Base-by-base conservation (phyloP, 2,113 vertebrate species). In the Neolamprologus falcicula region DNA sequence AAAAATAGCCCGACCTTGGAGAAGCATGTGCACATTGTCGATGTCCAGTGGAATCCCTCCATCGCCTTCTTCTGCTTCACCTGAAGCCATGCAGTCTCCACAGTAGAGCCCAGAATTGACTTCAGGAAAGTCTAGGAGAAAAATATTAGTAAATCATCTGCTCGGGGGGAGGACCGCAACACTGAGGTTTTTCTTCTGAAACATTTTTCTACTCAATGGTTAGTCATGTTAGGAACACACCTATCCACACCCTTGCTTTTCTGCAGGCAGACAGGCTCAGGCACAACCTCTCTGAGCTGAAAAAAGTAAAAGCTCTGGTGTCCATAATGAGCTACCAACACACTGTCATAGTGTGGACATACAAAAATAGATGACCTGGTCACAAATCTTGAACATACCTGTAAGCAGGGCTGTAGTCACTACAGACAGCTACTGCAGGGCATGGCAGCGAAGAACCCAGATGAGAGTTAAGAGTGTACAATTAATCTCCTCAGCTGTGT, bases 1-100 rank as follows among this genome's bases (percentile, higher is more conserved):
- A 88, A 71, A 76, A 92, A 88, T 83, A 90, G 78, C 82, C 96
- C 90, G 82, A 96, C 96, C 96, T 94, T 96, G 96, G 19, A 96
- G 93, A 11, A 96, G 93, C 89, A 93, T 89, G 83, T 96, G 94
- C 63, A 96, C 85, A 21, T 96, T 89, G 84, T 96, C 94, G 4
- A 96, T 96, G 83, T 96, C 95, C 92, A 95, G 57, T 4, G 93
- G 90, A 82, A 93, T 37, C 4, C 45, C 83, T 84, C 90, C 91
- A 83, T 93, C 88, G 24, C 94, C 85, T 19, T 89, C 88, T 26
- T 83, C 73, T 26, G 76, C 82, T 71, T 86, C 89, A 53, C 87
- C 92, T 50, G 95, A 96, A 40, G 95, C 96, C 96, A 96, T 97
- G 52, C 0, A 7, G 79, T 26, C 73, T 80, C 83, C 17, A 55